Conservation (phyloP, 1,140 invertebrate genomes). For the Saxidomus purpurata region DNA sequence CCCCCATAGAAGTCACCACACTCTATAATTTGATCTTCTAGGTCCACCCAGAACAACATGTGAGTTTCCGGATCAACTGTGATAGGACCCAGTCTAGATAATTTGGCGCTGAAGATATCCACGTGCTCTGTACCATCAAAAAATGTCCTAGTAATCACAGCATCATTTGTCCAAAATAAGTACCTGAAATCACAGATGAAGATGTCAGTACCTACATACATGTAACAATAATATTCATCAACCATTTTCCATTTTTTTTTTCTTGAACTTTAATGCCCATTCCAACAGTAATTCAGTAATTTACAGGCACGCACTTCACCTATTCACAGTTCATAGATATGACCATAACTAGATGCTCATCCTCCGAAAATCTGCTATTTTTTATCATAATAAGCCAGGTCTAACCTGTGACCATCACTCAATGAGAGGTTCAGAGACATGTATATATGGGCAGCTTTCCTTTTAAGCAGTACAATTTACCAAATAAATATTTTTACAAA, state of each 20-base stretch:
- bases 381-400: too few species aligned
- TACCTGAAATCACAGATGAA: constrained; percentile 89
- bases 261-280: not conserved
- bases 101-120: constrained; percentile 75
- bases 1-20: constrained; percentile 91
- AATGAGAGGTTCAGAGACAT: too few species aligned
- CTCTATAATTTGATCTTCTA: constrained; percentile 89
- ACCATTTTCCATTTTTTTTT: not conserved
- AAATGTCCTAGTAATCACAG: constrained; percentile 96
- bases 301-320: too few species aligned
- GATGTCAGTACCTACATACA: too few species aligned
- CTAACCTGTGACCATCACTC: too few species aligned
- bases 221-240: not conserved
- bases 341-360: too few species aligned
- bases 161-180: constrained; percentile 95
- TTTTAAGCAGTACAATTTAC: too few species aligned
- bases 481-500: too few species aligned
- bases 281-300: not conserved
- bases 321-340: too few species aligned
- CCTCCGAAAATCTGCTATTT: too few species aligned
- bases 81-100: constrained; percentile 81
- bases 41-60: constrained; percentile 84
- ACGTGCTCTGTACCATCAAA: constrained; percentile 83
- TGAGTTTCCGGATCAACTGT: constrained; percentile 80
- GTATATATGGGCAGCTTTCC: too few species aligned